Conservation (phyloP, 2,888 invertebrate species). For the Harmothoe impar region DNA sequence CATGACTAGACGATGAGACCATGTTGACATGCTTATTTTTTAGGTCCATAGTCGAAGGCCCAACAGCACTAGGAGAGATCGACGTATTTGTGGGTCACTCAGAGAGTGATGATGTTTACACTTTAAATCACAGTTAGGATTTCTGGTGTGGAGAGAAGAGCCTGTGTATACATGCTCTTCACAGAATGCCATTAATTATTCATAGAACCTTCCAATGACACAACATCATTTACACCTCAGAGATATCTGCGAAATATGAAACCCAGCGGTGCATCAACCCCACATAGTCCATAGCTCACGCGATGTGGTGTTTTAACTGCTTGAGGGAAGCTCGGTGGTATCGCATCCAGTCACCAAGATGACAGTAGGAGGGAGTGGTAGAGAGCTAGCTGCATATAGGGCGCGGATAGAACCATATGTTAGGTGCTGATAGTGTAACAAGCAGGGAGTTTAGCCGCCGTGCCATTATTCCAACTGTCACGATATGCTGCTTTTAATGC, state of each 20-base stretch:
- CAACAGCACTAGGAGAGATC: too few species aligned
- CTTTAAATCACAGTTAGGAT: too few species aligned
- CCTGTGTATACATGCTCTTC: background rate
- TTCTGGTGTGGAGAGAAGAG: too few species aligned
- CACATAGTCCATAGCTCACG: slow-evolving; percentile 25
- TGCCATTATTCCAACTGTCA: slow-evolving; percentile 55
- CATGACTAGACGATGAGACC: too few species aligned
- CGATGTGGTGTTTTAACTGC: background rate
- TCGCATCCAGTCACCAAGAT: background rate
- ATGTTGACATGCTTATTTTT: too few species aligned
- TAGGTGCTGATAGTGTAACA: slow-evolving; percentile 48
- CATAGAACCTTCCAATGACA: background rate
- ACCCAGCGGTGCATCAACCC: background rate
- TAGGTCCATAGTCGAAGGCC: too few species aligned
- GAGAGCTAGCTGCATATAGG: background rate
- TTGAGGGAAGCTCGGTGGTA: too few species aligned
- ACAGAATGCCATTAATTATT: background rate
- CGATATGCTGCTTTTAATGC: slow-evolving; percentile 53
- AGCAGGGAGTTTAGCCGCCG: slow-evolving; percentile 28
- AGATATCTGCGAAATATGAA: background rate
- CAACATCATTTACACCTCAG: slow-evolving; percentile 23
- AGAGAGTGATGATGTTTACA: too few species aligned
- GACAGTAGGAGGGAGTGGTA: background rate
- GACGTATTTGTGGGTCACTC: too few species aligned
- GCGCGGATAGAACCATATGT: background rate